Conservation (phyloP, 2,888 invertebrate species). For the Trissolcus japonicus region DNA sequence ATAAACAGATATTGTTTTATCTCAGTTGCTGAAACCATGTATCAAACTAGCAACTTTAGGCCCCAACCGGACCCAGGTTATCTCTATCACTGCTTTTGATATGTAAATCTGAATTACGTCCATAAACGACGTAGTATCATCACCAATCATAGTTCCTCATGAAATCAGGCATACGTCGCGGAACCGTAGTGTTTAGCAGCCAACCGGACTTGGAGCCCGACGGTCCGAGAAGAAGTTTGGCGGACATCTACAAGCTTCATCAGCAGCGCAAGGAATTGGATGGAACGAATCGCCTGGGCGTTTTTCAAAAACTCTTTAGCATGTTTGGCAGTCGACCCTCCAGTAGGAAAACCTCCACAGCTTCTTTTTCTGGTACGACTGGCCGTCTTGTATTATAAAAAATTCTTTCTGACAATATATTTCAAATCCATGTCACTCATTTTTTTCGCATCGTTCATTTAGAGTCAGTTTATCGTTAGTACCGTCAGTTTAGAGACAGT, state of each 20-base stretch:
- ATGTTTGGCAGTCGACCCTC: conserved; percentile 82
- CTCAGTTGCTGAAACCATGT: conserved; percentile 11
- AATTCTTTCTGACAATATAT: neutral
- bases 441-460: neutral
- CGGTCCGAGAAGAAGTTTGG: conserved; percentile 69
- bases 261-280: conserved; percentile 70
- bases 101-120: conserved; percentile 34
- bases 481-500: neutral
- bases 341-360: conserved; percentile 83
- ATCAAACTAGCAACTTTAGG: conserved; percentile 6
- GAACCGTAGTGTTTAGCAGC: conserved; percentile 75
- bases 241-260: conserved; percentile 72
- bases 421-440: neutral
- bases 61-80: conserved; percentile 5
- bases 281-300: conserved; percentile 71
- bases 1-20: conserved; percentile 10
- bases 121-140: conserved; percentile 38
- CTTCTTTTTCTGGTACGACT: conserved; percentile 78
- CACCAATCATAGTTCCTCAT: conserved; percentile 51
- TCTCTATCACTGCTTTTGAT: conserved; percentile 12
- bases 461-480: too few relatives aligned
- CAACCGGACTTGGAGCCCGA: conserved; percentile 72
- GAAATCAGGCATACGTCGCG: conserved; percentile 72
- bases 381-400: neutral
- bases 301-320: conserved; percentile 73